A percentile compares a stretch with the other conserved stretches of the same genome.
phyloP scores from a whole-genome alignment of 2,888 invertebrate genomes.

The Pterostichus madidus region DNA sequence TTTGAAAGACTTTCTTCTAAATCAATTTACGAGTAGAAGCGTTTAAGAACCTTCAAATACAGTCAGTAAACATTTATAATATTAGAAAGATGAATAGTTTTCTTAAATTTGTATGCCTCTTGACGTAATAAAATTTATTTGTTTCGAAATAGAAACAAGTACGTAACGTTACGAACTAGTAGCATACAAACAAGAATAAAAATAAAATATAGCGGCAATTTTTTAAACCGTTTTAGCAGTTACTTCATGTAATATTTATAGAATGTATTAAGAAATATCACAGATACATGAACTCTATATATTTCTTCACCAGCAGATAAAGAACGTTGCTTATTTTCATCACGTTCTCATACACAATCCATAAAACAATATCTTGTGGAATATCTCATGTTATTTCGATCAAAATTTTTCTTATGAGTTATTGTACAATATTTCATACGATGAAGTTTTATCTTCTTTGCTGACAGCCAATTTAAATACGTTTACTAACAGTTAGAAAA shows the following conservation, averaged over 20 bases:
- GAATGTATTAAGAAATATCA: slow-evolving; percentile 50
- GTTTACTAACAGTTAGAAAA: slow-evolving; percentile 8
- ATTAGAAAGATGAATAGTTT: too few species aligned
- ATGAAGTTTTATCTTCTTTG: slow-evolving; percentile 44
- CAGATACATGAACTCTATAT: slow-evolving; percentile 32
- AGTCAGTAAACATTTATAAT: too few species aligned
- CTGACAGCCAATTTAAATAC: slow-evolving; percentile 46
- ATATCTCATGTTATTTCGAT: slow-evolving; percentile 53
- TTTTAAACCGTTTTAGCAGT: slow-evolving; percentile 32
- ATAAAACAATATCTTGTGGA: slow-evolving; percentile 60
- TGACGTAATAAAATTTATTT: too few species aligned
- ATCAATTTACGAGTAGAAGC: too few species aligned
- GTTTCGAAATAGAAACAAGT: neutral
- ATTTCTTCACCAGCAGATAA: slow-evolving; percentile 42
- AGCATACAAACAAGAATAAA: slow-evolving; percentile 15
- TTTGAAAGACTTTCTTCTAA: too few species aligned
- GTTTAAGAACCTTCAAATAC: too few species aligned
- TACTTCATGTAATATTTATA: slow-evolving; percentile 52
- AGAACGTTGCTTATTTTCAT: slow-evolving; percentile 59
- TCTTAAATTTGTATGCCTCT: too few species aligned
- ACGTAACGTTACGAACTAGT: neutral
- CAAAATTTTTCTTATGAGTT: slow-evolving; percentile 56
- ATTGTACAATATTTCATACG: slow-evolving; percentile 51
- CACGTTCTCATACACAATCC: slow-evolving; percentile 58
- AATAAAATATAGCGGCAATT: slow-evolving; percentile 38